Evolutionary conservation across 2,797 vertebrate species (phyloP).

Genomic region (Chloroceryle amazona): DNA sequence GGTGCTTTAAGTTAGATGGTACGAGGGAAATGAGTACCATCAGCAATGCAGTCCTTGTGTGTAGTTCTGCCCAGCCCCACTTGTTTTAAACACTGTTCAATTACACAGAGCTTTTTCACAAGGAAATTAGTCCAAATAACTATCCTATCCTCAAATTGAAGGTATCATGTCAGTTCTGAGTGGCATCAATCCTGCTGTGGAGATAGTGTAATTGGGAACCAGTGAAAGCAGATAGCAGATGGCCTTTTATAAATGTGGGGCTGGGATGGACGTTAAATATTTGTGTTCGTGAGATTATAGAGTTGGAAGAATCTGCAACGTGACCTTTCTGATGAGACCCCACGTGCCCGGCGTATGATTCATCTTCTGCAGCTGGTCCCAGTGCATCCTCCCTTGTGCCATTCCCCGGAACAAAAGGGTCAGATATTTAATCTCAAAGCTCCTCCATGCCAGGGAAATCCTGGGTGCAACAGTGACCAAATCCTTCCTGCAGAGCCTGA

Average conservation of each 20-base stretch:
- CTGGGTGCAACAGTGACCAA: background rate
- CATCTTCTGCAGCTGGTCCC: background rate
- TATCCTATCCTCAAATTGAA: background rate
- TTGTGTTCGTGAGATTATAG: background rate
- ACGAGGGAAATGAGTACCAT: background rate
- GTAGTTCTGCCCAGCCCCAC: background rate
- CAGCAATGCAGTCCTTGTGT: rapidly evolving
- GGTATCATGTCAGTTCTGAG: background rate
- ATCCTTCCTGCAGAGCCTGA: rapidly evolving
- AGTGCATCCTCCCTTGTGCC: background rate
- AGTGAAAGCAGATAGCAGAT: slow-evolving; percentile 3
- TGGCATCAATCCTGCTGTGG: background rate
- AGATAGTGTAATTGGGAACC: slow-evolving; percentile 12
- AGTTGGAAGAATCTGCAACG: background rate
- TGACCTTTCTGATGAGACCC: background rate
- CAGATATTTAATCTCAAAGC: background rate
- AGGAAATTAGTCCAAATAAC: slow-evolving; percentile 26
- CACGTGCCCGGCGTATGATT: rapidly evolving
- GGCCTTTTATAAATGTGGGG: slow-evolving; percentile 3
- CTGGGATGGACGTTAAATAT: background rate
- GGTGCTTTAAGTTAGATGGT: background rate
- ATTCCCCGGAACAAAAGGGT: background rate
- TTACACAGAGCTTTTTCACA: background rate
- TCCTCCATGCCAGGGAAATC: background rate
- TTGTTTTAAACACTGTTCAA: background rate